Evolutionary conservation across 2,113 vertebrate genomes (phyloP).

Genomic region (Eurypyga helias): DNA sequence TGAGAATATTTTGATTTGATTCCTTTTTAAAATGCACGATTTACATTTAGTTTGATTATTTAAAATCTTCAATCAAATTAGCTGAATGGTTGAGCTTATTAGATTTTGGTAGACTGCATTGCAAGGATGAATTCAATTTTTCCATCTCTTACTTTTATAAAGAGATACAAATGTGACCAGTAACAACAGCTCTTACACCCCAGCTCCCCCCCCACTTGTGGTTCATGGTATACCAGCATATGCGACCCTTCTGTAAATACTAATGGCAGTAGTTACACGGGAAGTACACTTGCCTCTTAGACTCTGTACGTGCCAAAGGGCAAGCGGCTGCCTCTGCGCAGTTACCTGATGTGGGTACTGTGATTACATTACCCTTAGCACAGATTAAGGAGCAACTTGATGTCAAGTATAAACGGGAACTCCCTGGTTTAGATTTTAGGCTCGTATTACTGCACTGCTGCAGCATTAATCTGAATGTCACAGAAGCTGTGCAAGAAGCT

Average conservation of each 20-base stretch:
- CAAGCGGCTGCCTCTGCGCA: not conserved
- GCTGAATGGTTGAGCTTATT: not conserved
- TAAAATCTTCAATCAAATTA: not conserved
- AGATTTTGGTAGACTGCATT: not conserved
- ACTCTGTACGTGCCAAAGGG: not conserved
- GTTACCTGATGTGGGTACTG: not conserved
- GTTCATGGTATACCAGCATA: not conserved
- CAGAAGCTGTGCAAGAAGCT: not conserved
- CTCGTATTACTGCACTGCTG: not conserved
- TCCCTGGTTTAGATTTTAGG: not conserved
- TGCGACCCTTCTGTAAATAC: not conserved
- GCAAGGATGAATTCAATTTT: not conserved
- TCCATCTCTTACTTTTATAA: not conserved
- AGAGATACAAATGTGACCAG: not conserved
- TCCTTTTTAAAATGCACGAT: not conserved
- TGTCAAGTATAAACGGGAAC: not conserved
- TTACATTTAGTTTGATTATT: slow-evolving; percentile 1
- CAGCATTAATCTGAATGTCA: not conserved
- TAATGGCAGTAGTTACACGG: not conserved
- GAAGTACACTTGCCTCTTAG: not conserved
- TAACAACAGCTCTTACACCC: not conserved
- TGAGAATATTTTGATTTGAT: not conserved
- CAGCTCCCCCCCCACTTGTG: not conserved
- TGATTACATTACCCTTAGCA: not conserved
- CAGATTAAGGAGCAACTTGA: not conserved